These are phyloP conservation scores for Engraulis encrasicolus DNA, from an alignment of 2,113 vertebrate genomes.

Conservation along the genomic window DNA sequence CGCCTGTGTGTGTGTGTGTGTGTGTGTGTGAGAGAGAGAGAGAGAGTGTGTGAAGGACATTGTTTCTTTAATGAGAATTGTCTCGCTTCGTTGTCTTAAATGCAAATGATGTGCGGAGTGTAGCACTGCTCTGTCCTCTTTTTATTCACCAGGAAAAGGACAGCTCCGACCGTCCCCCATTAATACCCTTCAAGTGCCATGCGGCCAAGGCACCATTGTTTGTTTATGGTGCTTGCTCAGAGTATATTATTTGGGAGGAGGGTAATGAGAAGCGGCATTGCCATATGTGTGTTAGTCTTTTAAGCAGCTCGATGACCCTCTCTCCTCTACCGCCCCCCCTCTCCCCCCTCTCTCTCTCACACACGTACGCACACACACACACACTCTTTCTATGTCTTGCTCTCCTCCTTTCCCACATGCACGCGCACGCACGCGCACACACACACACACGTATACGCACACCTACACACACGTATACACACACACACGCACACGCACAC, in stretches of 20 bases:
- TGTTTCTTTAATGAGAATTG: conserved; percentile 20
- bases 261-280: conserved; percentile 11
- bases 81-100: conserved; percentile 9
- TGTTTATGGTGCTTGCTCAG: neutral
- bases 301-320: neutral
- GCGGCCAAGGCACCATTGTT: neutral
- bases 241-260: neutral
- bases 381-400: too few species aligned
- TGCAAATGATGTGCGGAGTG: neutral
- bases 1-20: too few species aligned
- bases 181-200: neutral
- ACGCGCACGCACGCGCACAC: neutral
- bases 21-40: neutral
- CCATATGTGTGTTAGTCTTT: neutral
- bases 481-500: neutral
- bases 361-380: neutral
- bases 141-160: neutral
- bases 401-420: neutral
- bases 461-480: too few species aligned
- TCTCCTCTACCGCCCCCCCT: neutral
- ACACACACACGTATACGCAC: too few species aligned
- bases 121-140: neutral
- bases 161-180: neutral
- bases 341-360: neutral
- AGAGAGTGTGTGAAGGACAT: neutral